Conservation (phyloP, 2,888 invertebrate genomes). For the Netelia inedita region DNA sequence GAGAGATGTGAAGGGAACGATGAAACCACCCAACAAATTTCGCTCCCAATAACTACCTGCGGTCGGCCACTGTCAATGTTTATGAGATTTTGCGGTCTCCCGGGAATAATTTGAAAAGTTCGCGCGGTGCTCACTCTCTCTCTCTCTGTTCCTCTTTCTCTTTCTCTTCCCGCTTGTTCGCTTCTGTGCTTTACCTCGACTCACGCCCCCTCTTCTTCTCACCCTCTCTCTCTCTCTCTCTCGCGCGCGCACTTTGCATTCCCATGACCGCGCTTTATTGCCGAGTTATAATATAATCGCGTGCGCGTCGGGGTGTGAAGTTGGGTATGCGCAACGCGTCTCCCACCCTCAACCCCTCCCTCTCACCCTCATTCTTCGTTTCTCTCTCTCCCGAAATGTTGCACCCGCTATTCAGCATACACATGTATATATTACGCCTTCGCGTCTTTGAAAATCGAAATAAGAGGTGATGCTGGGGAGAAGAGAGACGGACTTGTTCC, state of each 20-base stretch:
- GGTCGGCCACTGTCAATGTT: slow-evolving; percentile 82
- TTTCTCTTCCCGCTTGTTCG: not conserved
- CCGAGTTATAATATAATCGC: slow-evolving; percentile 69
- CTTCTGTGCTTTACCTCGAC: slow-evolving; percentile 30
- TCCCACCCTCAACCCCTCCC: not conserved
- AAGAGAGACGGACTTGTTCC: not conserved
- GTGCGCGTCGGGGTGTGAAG: slow-evolving; percentile 67
- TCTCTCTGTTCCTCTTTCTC: slow-evolving; percentile 16
- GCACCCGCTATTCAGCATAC: no score
- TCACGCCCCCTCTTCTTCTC: slow-evolving; percentile 67
- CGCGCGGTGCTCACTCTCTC: slow-evolving; percentile 73
- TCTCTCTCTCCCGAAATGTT: not conserved
- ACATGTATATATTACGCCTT: no score
- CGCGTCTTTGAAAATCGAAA: not conserved
- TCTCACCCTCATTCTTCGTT: not conserved
- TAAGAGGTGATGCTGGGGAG: not conserved
- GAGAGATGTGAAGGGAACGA: slow-evolving; percentile 64
- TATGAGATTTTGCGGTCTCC: slow-evolving; percentile 81
- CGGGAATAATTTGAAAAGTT: slow-evolving; percentile 79
- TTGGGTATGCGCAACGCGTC: slow-evolving; percentile 32
- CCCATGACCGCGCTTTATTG: slow-evolving; percentile 67
- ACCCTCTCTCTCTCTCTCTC: not conserved
- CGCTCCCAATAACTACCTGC: slow-evolving; percentile 80
- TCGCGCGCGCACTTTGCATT: slow-evolving; percentile 37
- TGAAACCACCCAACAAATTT: slow-evolving; percentile 78